Base-by-base conservation (phyloP, 2,888 invertebrate species). In the Cosmorhoe ocellata region DNA sequence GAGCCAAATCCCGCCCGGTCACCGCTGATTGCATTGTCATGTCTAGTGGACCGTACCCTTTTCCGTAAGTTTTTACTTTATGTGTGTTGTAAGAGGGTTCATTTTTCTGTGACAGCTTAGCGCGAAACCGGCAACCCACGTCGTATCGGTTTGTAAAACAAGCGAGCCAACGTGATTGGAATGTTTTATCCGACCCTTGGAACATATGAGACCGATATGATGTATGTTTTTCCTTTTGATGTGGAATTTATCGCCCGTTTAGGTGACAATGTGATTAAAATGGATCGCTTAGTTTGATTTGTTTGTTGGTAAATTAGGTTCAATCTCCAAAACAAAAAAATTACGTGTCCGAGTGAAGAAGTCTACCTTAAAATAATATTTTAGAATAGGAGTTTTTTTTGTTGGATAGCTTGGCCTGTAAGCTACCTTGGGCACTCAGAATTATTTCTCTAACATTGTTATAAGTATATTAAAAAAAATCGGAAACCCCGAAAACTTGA, bases 21-120 rank as follows among this genome's bases (percentile, higher is more conserved):
- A 89, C 84, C 89, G 88, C 82, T 89, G 89, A 90, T 89, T 89
- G 90, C 90, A 86, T 87, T 89, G 90, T 89, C 90, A 88, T 89
- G 86, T 88, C 84, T 81, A 79, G 76, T 74, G 76, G 78, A 71
- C 76, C 40, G 43, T 30, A 27, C 34, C 11, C 11, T 34, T 27
- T 12, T 43, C 44, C 45, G 14, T 53, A 34, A 81, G 63, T 67
- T 59, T 50, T 37, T 54, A 60, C 68, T 66, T 71, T 77, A 24
- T 1, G 0, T 0, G 2, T 0, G 18, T 44, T 1, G 18, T 0
- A 9, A 13, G 66, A 65, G 58, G 39, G 43, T 55, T 54, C 26
- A 58, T 24, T 47, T 47, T 46, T 10, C 26, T 30, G 18, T 66
- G 22, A 1, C 11, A 7, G 36, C 33, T 34, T n/a, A 11, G 43